Percentiles rank a stretch among this genome's conserved stretches.
Conservation (phyloP, 1,140 invertebrate species). For the Philopotamus ludificatus region DNA sequence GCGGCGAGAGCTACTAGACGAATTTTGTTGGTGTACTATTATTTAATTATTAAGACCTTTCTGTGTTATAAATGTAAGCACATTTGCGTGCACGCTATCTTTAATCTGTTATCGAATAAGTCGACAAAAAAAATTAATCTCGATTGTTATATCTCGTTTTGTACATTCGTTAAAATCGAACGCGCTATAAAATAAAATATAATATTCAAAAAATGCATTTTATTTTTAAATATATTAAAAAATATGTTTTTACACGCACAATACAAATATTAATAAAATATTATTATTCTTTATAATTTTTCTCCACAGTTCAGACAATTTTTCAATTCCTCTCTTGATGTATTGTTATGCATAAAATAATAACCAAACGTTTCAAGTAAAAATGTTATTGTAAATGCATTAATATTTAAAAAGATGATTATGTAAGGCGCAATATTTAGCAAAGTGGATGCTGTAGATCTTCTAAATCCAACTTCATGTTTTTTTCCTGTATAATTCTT, state of each 20-base stretch:
- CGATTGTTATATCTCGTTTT: constrained; percentile 4
- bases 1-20: constrained; percentile 25
- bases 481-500: too few relatives aligned
- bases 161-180: not conserved
- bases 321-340: not conserved
- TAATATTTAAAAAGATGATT: too few relatives aligned
- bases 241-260: not conserved
- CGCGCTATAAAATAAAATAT: not conserved
- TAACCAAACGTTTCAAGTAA: too few relatives aligned
- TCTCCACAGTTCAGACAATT: too few relatives aligned
- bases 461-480: too few relatives aligned
- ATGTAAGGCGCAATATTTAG: too few relatives aligned
- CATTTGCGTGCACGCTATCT: not conserved
- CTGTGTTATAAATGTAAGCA: constrained; percentile 9
- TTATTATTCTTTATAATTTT: too few relatives aligned
- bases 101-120: too few relatives aligned
- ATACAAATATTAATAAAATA: not conserved
- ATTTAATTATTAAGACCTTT: constrained; percentile 30
- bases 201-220: not conserved
- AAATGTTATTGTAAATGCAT: too few relatives aligned
- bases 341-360: too few relatives aligned
- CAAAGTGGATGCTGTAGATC: too few relatives aligned
- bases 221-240: too few relatives aligned
- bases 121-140: not conserved
- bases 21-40: constrained; percentile 13